Evolutionary conservation across 2,113 vertebrate species (phyloP).

Genomic region (Pseudopodoces humilis): DNA sequence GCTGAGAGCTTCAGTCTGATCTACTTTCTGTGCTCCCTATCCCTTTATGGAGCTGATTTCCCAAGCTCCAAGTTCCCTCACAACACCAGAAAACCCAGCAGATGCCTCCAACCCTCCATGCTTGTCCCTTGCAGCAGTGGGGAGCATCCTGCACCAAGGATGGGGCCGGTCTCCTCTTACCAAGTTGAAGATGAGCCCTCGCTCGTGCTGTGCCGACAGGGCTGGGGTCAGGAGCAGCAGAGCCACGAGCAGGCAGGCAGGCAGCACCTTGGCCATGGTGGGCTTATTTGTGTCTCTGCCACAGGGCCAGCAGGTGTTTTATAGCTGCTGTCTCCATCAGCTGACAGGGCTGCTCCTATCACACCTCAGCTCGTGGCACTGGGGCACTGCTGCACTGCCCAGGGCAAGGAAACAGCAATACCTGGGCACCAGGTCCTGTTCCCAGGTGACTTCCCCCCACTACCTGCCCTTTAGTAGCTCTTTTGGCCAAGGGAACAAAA

Average conservation of each 20-base stretch:
- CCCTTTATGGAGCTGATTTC: neutral
- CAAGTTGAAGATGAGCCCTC: slow-evolving; percentile 66
- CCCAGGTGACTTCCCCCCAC: no score
- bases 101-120: neutral
- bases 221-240: neutral
- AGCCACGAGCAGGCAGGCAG: slow-evolving; percentile 29
- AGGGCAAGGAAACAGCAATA: neutral
- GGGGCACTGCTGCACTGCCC: neutral
- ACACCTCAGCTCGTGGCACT: neutral
- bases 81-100: neutral
- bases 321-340: neutral
- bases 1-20: neutral
- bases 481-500: accelerated
- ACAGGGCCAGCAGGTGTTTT: neutral
- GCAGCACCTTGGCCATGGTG: slow-evolving; percentile 50
- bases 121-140: accelerated
- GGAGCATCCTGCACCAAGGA: neutral
- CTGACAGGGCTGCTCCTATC: slow-evolving; percentile 35
- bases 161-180: slow-evolving; percentile 8
- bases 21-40: neutral
- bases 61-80: neutral
- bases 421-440: neutral
- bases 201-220: neutral
- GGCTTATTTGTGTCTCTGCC: accelerated
- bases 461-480: neutral